phyloP scores from a whole-genome alignment of 2,113 vertebrate species.

The Hydropotes inermis region DNA sequence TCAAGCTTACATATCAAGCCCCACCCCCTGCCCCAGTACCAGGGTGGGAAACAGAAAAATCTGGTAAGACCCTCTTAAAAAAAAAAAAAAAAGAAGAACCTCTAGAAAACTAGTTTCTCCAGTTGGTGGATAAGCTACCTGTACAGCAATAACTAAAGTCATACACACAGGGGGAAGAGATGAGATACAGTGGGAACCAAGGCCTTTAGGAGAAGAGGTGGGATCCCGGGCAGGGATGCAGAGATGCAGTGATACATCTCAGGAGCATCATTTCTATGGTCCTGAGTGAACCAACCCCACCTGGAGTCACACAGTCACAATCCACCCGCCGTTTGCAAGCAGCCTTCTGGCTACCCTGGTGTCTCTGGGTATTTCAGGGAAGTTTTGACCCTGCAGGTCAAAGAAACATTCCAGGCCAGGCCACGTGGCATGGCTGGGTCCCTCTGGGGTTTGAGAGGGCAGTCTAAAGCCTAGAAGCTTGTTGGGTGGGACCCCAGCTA shows the following conservation, averaged over 20 bases:
- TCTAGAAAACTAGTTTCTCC: not conserved
- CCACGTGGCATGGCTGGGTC: not conserved
- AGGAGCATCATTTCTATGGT: no score
- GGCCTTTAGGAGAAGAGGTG: not conserved
- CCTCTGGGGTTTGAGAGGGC: not conserved
- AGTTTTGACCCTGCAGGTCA: not conserved
- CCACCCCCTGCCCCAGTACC: not conserved
- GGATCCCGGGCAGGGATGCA: not conserved
- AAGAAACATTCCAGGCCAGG: not conserved
- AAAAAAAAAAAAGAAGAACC: not conserved
- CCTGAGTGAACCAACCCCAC: not conserved
- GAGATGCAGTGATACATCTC: not conserved
- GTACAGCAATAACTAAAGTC: not conserved
- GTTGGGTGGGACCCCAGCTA: not conserved
- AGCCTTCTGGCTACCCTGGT: not conserved
- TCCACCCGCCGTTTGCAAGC: rapidly evolving
- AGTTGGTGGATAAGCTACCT: not conserved
- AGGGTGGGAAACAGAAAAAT: not conserved
- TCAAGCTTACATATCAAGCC: not conserved
- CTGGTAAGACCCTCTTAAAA: no score
- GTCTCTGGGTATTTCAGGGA: not conserved
- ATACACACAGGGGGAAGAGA: no score
- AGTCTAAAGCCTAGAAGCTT: not conserved
- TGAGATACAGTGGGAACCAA: no score
- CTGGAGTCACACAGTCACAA: not conserved